These are phyloP conservation scores for Dendrocopos noguchii DNA, from an alignment of 2,113 vertebrate species.

Conservation along the genomic window DNA sequence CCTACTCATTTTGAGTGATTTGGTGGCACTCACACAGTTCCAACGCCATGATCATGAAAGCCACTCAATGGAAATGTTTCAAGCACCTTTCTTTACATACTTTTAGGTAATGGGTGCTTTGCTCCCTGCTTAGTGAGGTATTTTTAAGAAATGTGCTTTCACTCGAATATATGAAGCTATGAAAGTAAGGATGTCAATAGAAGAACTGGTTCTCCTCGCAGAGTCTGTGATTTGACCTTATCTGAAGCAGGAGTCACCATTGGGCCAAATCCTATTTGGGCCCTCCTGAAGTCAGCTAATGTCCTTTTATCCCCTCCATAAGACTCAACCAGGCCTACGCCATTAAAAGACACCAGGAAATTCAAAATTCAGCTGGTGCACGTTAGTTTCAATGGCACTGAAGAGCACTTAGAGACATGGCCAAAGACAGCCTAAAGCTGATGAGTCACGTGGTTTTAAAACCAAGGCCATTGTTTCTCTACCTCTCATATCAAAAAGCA, in stretches of 20 bases:
- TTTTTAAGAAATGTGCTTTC: background rate
- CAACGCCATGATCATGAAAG: background rate
- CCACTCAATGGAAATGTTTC: background rate
- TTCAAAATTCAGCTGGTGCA: background rate
- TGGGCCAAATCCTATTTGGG: background rate
- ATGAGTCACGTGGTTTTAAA: background rate
- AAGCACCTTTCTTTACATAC: background rate
- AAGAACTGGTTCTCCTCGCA: background rate
- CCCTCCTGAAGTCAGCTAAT: background rate
- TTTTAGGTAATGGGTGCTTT: background rate
- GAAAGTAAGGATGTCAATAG: background rate
- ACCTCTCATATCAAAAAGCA: background rate
- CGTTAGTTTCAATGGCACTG: background rate
- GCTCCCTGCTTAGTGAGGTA: background rate
- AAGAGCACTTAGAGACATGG: background rate
- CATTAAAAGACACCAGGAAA: background rate
- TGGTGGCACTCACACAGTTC: background rate
- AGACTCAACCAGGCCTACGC: background rate
- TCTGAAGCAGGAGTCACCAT: background rate
- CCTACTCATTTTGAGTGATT: conserved; percentile 1
- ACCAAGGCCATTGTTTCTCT: background rate
- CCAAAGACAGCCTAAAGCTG: background rate
- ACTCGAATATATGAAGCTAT: background rate
- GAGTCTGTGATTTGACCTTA: background rate
- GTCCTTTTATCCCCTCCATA: no score